Base-by-base conservation (phyloP, 2,888 invertebrate genomes). In the Lochmaea capreae region DNA sequence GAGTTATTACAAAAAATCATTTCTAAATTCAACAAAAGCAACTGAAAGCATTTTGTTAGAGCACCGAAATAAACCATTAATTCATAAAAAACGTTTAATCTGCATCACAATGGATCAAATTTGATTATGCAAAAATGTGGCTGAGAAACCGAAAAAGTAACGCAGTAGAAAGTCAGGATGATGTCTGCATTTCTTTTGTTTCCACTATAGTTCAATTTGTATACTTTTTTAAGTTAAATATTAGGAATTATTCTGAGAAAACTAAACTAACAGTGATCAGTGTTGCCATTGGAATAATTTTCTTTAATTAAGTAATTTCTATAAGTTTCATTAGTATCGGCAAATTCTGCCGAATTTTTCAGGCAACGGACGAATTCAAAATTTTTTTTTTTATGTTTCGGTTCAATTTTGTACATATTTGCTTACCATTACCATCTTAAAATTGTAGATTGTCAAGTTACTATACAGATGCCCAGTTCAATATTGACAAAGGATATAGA, bases 31-130 rank as follows among this genome's bases (percentile, higher is more conserved):
- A 67, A 67, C 67, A 68, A 68, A 49, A 62, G 61, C 49, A 52
- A 49, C 68, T 62, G 61, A 68, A 68, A 68, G 61, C 62, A 68
- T 67, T 67, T 67, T 49, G 59, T 46, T 59, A 16, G 4, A 12
- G 49, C 22, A 9, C 54, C 16, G 54, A 62, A 66, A 16, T 62
- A 33, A 62, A 18, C 62, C 61, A 52, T 68, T 68, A 68, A 68
- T 52, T 68, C 61, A 46, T 62, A 62, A 61, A 68, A 68, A 66
- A 58, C 68, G 49, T 52, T 62, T 16, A 68, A 68, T 68, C 26
- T 62, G 52, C 68, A 68, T 68, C 39, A 68, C 61, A 62, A 68
- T 52, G 61, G 68, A 68, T 62, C 46, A 68, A 62, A 62, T 61
- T 33, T 62, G 46, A 49, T 61, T 61, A 39, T 11, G 46, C 10